Evolutionary conservation across 2,113 vertebrate species (phyloP).

Genomic region (Scomber colias): DNA sequence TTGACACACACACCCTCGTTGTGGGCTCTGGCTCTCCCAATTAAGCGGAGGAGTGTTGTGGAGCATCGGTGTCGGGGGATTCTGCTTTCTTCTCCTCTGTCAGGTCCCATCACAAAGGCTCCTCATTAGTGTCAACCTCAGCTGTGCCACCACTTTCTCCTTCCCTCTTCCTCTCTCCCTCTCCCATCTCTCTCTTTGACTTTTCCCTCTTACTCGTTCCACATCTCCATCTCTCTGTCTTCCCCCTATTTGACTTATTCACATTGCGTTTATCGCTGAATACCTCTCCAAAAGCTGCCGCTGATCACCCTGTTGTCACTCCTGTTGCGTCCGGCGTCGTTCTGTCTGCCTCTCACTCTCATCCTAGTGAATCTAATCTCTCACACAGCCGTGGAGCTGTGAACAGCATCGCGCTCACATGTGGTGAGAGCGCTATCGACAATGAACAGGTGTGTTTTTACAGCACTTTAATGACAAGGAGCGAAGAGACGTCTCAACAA

Average conservation of each 20-base stretch:
- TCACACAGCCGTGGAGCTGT: background rate
- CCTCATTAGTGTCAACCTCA: slow-evolving; percentile 90
- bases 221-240: slow-evolving; percentile 69
- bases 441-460: slow-evolving; percentile 67
- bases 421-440: slow-evolving; percentile 5
- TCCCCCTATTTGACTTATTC: slow-evolving; percentile 75
- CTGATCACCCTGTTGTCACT: slow-evolving; percentile 56
- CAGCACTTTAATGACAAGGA: slow-evolving; percentile 59
- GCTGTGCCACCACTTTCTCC: slow-evolving; percentile 83
- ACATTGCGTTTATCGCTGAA: slow-evolving; percentile 64
- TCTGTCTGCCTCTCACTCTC: slow-evolving; percentile 13
- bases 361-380: slow-evolving; percentile 2
- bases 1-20: slow-evolving; percentile 72
- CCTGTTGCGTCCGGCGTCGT: slow-evolving; percentile 14
- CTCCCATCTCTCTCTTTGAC: slow-evolving; percentile 71
- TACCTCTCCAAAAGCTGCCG: slow-evolving; percentile 50
- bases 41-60: slow-evolving; percentile 87
- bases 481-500: slow-evolving; percentile 33
- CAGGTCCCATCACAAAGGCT: slow-evolving; percentile 88
- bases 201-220: slow-evolving; percentile 61
- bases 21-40: slow-evolving; percentile 85
- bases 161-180: slow-evolving; percentile 71
- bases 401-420: background rate
- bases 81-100: slow-evolving; percentile 89
- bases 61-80: slow-evolving; percentile 87